These are phyloP conservation scores for Picus viridis DNA, from an alignment of 2,797 vertebrate species.

Conservation along the genomic window DNA sequence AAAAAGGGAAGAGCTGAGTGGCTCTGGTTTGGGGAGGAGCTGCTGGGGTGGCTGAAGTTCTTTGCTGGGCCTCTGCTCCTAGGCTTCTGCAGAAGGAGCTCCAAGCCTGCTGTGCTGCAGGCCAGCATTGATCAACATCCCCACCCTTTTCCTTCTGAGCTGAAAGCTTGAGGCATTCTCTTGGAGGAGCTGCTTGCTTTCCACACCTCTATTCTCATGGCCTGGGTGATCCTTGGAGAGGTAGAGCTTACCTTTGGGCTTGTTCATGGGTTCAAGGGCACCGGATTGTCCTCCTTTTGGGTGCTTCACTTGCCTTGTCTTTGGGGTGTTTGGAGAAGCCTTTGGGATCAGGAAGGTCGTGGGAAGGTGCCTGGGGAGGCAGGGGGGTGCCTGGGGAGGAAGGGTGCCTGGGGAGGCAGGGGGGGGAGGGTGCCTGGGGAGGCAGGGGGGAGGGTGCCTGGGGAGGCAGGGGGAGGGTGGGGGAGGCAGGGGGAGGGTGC, in stretches of 20 bases:
- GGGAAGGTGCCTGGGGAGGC: neutral
- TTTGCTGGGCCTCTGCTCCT: fast-evolving
- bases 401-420: neutral
- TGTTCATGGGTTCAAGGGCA: neutral
- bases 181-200: neutral
- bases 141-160: neutral
- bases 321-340: neutral
- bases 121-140: neutral
- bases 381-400: neutral
- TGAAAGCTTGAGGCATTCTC: neutral
- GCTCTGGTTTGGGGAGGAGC: fast-evolving
- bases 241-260: neutral
- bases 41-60: neutral
- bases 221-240: neutral
- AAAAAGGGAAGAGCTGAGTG: neutral
- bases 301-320: neutral
- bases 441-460: too few species aligned
- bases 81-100: neutral
- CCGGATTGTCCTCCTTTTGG: neutral
- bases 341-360: neutral
- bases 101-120: neutral
- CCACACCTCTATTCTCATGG: neutral
- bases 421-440: too few species aligned
- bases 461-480: too few species aligned
- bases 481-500: too few species aligned